Percentiles rank a stretch among this genome's conserved stretches.
phyloP scores from a whole-genome alignment of 2,888 invertebrate species.

The Melieria omissa region DNA sequence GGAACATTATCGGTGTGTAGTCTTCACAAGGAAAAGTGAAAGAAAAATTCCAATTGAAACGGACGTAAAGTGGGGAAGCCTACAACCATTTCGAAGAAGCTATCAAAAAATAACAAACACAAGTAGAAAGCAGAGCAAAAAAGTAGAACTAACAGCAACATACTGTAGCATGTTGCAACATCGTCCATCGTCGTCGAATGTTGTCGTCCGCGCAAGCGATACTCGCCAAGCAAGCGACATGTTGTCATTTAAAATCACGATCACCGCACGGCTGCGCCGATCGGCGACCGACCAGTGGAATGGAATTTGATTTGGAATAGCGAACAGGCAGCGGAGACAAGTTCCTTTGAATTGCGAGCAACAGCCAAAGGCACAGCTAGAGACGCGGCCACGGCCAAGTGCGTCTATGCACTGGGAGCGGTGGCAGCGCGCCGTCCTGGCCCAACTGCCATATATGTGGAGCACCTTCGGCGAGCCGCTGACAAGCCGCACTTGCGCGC shows the following conservation, averaged over 20 bases:
- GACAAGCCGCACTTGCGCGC: too few relatives aligned
- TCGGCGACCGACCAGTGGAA: constrained; percentile 6
- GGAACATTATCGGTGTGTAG: background rate
- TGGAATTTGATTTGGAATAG: constrained; percentile 24
- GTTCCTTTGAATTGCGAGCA: too few relatives aligned
- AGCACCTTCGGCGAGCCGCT: too few relatives aligned
- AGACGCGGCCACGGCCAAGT: too few relatives aligned
- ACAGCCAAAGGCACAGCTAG: too few relatives aligned
- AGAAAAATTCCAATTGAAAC: constrained; percentile 23
- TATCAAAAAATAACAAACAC: constrained; percentile 2
- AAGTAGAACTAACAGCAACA: too few relatives aligned
- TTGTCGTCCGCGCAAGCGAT: background rate
- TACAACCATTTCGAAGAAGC: background rate
- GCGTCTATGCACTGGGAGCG: too few relatives aligned
- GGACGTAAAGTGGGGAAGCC: constrained; percentile 20
- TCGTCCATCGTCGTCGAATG: too few relatives aligned
- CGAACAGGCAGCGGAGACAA: background rate
- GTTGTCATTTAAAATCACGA: constrained; percentile 64
- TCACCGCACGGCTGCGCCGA: constrained; percentile 40
- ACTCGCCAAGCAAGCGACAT: constrained; percentile 47
- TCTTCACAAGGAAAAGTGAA: background rate
- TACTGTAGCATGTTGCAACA: too few relatives aligned
- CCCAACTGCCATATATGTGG: too few relatives aligned
- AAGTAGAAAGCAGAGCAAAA: background rate
- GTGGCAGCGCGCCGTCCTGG: too few relatives aligned